Percentiles rank a stretch among this genome's conserved stretches.
phyloP scores from a whole-genome alignment of 2,888 invertebrate species.

The Cryptus viduatorius region DNA sequence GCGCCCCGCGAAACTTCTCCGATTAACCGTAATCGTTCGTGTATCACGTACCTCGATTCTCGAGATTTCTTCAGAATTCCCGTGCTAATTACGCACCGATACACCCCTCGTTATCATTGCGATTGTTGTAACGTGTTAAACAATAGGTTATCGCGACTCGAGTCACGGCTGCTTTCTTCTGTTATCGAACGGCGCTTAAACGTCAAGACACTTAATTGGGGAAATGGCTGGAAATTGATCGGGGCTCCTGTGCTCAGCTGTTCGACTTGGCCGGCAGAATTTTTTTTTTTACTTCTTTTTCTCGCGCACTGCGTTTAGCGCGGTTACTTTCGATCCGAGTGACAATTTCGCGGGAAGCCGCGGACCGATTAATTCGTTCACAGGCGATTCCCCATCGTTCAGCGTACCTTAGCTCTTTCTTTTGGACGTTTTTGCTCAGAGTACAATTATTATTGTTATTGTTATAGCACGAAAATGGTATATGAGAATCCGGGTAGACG shows the following conservation, averaged over 20 bases:
- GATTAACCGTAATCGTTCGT: constrained; percentile 49
- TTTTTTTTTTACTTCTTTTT: not conserved
- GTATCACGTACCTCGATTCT: constrained; percentile 10
- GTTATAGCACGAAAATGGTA: not conserved
- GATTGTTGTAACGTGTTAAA: constrained; percentile 32
- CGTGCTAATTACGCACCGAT: constrained; percentile 43
- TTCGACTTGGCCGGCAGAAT: not conserved
- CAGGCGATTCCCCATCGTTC: not conserved
- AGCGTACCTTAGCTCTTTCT: not conserved
- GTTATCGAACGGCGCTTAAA: constrained; percentile 10
- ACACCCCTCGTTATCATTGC: constrained; percentile 40
- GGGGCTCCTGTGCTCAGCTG: constrained; percentile 32
- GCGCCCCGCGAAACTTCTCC: constrained; percentile 54
- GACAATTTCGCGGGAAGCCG: constrained; percentile 29
- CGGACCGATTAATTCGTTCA: not conserved
- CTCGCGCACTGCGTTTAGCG: constrained; percentile 21
- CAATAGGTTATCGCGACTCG: not conserved
- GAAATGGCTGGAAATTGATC: not conserved
- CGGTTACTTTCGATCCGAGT: not conserved
- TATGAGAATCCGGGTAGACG: constrained; percentile 16
- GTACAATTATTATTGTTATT: not conserved
- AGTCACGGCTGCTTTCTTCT: not conserved
- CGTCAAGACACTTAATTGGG: not conserved
- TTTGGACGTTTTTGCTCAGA: not conserved
- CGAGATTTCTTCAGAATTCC: not conserved